phyloP scores from a whole-genome alignment of 2,797 vertebrate genomes.

The Lithobates pipiens region DNA sequence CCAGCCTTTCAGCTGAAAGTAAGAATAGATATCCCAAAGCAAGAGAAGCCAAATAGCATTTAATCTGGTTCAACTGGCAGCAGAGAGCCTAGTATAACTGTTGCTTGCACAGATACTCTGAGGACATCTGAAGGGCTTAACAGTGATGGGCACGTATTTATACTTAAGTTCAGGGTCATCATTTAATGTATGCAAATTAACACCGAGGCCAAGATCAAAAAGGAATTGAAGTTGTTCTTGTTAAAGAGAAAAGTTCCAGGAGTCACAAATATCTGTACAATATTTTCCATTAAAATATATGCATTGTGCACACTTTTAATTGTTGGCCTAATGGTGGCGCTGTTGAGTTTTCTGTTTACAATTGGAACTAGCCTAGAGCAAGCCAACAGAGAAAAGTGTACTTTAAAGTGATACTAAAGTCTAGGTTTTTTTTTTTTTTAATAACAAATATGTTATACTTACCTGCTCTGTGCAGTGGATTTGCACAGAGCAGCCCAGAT shows the following conservation, averaged over 20 bases:
- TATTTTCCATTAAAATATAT: neutral
- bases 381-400: too few relatives aligned
- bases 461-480: too few relatives aligned
- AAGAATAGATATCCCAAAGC: constrained; percentile 41
- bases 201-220: neutral
- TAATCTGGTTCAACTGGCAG: constrained; percentile 62
- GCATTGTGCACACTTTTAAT: neutral
- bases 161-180: constrained; percentile 29
- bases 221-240: neutral
- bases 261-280: neutral
- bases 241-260: neutral
- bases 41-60: constrained; percentile 64
- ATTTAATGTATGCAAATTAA: constrained; percentile 37
- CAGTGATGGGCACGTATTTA: constrained; percentile 44
- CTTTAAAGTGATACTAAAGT: too few relatives aligned
- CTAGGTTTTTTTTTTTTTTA: too few relatives aligned
- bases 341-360: too few relatives aligned
- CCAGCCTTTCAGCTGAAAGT: constrained; percentile 56
- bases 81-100: constrained; percentile 64
- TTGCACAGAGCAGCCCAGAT: too few relatives aligned
- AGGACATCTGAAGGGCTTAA: constrained; percentile 57
- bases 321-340: too few relatives aligned
- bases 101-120: constrained; percentile 39
- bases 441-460: too few relatives aligned
- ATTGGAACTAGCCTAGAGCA: too few relatives aligned